Conservation (phyloP, 2,797 vertebrate species). For the Pteronotus mesoamericanus region DNA sequence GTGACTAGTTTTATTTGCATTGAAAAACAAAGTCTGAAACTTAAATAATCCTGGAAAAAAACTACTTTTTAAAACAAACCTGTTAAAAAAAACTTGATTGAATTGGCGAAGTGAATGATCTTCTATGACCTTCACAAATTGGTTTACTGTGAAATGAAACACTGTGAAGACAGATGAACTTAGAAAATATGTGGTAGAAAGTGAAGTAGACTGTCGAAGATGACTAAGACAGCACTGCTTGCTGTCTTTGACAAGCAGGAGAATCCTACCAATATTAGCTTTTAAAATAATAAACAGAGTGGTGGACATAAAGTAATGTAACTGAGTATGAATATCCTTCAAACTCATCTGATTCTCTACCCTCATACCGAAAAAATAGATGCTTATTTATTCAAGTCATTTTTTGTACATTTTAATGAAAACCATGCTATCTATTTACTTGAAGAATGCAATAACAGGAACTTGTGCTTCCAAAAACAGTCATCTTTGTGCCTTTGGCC, state of each 20-base stretch:
- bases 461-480: conserved; percentile 2
- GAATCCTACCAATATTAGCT: neutral
- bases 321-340: neutral
- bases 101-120: neutral
- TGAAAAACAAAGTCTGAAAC: conserved; percentile 34
- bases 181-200: neutral
- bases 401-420: conserved; percentile 13
- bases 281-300: neutral
- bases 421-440: neutral
- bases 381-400: neutral
- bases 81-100: conserved; percentile 1
- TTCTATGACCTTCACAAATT: conserved; percentile 19
- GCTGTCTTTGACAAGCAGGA: neutral
- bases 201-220: neutral
- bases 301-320: neutral
- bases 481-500: neutral
- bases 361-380: neutral
- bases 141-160: conserved; percentile 14
- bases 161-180: neutral
- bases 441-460: neutral
- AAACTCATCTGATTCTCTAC: neutral
- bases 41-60: neutral
- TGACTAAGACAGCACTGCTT: neutral
- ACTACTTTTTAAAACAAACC: neutral
- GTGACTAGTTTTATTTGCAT: conserved; percentile 1